A percentile compares a stretch with the other conserved stretches of the same genome.
phyloP scores from a whole-genome alignment of 1,140 invertebrate species.

The Venturia canescens region DNA sequence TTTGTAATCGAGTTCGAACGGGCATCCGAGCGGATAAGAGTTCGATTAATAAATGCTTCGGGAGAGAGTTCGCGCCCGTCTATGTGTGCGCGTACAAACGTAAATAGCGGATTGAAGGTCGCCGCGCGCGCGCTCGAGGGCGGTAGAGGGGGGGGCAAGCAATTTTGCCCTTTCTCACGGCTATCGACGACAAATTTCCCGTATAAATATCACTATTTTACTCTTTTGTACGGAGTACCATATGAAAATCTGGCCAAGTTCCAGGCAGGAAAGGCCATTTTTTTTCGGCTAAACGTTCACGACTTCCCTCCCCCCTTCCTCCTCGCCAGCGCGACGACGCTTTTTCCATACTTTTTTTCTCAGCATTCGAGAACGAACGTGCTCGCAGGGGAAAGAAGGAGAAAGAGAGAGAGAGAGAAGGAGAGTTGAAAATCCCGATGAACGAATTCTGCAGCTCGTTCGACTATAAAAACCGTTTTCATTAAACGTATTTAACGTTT shows the following conservation, averaged over 20 bases:
- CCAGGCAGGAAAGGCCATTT: not conserved
- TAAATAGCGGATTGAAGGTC: not conserved
- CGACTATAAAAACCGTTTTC: constrained; percentile 12
- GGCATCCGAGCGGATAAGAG: constrained; percentile 49
- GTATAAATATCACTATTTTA: constrained; percentile 2
- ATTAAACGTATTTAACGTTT: constrained; percentile 2
- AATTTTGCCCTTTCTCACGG: not conserved
- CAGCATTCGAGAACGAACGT: not conserved
- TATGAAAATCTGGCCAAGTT: constrained; percentile 8
- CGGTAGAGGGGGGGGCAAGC: not conserved
- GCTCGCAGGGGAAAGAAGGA: not conserved
- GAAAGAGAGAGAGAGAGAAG: not conserved
- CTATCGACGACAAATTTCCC: not conserved
- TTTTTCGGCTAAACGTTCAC: too few species aligned
- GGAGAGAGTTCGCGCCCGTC: constrained; percentile 41
- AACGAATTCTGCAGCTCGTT: not conserved
- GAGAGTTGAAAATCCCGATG: not conserved
- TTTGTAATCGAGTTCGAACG: constrained; percentile 54
- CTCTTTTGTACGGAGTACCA: not conserved
- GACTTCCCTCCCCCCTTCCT: too few species aligned
- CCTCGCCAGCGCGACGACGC: too few species aligned
- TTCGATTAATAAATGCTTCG: constrained; percentile 51
- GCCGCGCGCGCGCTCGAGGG: too few species aligned
- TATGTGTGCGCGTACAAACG: not conserved
- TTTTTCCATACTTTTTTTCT: not conserved